Base-by-base conservation (phyloP, 2,113 vertebrate species). In the Lagenorhynchus albirostris region DNA sequence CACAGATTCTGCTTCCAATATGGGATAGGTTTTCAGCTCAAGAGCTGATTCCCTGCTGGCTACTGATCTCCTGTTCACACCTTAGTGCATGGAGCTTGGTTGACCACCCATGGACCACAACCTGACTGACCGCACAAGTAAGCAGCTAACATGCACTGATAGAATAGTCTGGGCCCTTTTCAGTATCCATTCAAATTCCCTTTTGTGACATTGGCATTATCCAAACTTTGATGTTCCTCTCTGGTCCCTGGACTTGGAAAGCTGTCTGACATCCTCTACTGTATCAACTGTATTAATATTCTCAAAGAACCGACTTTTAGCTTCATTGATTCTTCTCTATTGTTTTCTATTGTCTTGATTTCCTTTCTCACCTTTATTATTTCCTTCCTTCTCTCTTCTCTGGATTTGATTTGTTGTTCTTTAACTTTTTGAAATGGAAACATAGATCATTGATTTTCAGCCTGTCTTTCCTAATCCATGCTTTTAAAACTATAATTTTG, bases 261-360 rank as follows among this genome's bases (percentile, higher is more conserved):
- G 13, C 55, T 90, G 29, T 8, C 6, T 58, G 33, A 38, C 68
- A 65, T 60, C 55, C 14, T 74, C 15, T 6, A n/a, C 89, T 89
- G 44, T 81, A 67, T 89, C 77, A 81, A 63, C 38, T 65, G 41
- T 71, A 68, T 81, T 58, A 20, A 80, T 71, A 29, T 76, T 76
- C 41, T 15, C 20, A n/a, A 71, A 92, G 65, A 82, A 31, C 38
- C 33, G 87, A 53, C 5, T 53, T 41, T 77, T 90, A 44, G 3
- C 55, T 90, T 86, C 18, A 53, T 63, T 41, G 26, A 53, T 87
- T 77, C 55, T 82, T 67, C 53, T 79, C 20, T 77, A 13, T 26
- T 86, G 65, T 73, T 90, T 94, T 94, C 31, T 85, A 11, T 85
- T 74, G 50, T 82, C 79, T 89, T 89, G 79, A 58, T 95, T 92